Base-by-base conservation (phyloP, 2,797 vertebrate species). In the Acanthopagrus latus region DNA sequence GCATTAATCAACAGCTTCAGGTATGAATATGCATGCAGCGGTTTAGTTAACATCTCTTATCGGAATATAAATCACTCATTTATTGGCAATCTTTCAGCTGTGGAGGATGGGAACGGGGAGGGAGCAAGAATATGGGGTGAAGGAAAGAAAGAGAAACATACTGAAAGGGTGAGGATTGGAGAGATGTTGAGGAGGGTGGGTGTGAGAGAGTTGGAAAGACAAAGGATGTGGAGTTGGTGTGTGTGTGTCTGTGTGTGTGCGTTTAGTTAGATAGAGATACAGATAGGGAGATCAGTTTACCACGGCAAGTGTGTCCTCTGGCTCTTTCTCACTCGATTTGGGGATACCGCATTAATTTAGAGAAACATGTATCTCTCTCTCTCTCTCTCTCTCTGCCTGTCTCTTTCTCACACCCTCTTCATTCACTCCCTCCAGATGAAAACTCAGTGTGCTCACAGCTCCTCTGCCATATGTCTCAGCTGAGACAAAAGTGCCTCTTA, bases 31-130 rank as follows among this genome's bases (percentile, higher is more conserved):
- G 92, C 88, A 94, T 92, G 87, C 83, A 74, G 81, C 33, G 81
- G 86, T 93, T 93, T 91, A 91, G 90, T 92, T 92, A 93, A 93
- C 88, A 93, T 94, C 91, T 92, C 91, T 93, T 94, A 95, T 94
- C 86, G 80, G 91, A 93, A 93, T 94, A 93, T 91, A 94, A 94
- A 94, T 93, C 93, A 94, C 76, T 90, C 83, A 91, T 88, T 94
- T 93, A 94, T 94, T 94, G 91, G 91, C 86, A 93, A 90, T 90
- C 91, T 91, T 90, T 91, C 86, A 92, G 83, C 85, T 81, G 80
- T 77, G 81, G 89, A 90, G 87, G 85, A 86, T 77, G 70, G 79
- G 79, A 86, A 73, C 54, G 60, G 83, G 33, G 72, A 27, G 72
- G 56, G 69, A 69, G 76, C 64, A n/a, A 72, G 82, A 74, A 78